Evolutionary conservation across 2,888 invertebrate genomes (phyloP).

Genomic region (Hemithea aestivaria): DNA sequence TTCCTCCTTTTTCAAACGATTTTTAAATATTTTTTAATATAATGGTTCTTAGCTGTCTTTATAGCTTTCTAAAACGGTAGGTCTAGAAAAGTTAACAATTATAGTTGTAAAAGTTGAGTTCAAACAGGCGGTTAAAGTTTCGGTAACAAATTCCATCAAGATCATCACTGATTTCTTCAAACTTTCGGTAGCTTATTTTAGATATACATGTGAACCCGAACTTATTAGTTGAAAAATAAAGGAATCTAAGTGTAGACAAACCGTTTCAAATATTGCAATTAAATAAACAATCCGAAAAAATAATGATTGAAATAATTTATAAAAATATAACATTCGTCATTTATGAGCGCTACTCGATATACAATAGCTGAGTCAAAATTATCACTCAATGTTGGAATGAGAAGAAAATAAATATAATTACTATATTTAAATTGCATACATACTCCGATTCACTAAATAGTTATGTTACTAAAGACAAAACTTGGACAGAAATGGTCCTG

Average conservation of each 20-base stretch:
- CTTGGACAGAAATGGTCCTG: constrained; percentile 28
- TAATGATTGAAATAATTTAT: constrained; percentile 57
- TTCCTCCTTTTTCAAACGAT: too few relatives aligned
- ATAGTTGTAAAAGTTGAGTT: too few relatives aligned
- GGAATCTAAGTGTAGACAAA: constrained; percentile 41
- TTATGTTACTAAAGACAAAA: constrained; percentile 27
- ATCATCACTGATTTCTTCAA: too few relatives aligned
- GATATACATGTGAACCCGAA: too few relatives aligned
- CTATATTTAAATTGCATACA: constrained; percentile 34
- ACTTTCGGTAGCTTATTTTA: too few relatives aligned
- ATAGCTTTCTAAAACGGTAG: too few relatives aligned
- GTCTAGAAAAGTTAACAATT: too few relatives aligned
- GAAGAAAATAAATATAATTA: constrained; percentile 55
- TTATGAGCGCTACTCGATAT: constrained; percentile 50
- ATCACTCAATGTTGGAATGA: constrained; percentile 68
- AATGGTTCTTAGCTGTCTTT: too few relatives aligned
- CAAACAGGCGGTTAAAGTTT: too few relatives aligned
- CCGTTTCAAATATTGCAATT: constrained; percentile 45
- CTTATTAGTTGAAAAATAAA: too few relatives aligned
- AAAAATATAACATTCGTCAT: constrained; percentile 68
- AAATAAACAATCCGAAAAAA: constrained; percentile 46
- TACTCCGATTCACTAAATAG: constrained; percentile 28
- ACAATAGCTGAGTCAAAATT: constrained; percentile 47
- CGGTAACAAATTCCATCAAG: too few relatives aligned
- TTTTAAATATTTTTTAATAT: too few relatives aligned